Evolutionary conservation across 92 coral and sea anemone species (phyloP).

Genomic region (Chrysogorgia sp.): DNA sequence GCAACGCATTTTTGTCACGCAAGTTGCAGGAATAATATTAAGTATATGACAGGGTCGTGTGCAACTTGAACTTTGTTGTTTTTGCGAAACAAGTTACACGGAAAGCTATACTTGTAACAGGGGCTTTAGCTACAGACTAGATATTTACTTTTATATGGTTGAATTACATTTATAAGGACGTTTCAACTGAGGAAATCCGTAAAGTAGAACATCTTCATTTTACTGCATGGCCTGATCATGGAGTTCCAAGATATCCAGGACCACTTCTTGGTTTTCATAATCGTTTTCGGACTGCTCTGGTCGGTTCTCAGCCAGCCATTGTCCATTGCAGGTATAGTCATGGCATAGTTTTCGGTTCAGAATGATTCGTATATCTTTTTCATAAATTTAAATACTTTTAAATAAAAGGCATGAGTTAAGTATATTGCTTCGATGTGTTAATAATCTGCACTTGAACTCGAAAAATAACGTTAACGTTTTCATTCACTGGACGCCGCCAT

Average conservation of each 20-base stretch:
- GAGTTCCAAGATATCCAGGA: constrained; percentile 72
- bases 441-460: too few relatives aligned
- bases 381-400: too few relatives aligned
- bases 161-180: constrained; percentile 34
- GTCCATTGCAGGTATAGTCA: constrained; percentile 79
- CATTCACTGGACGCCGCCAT: too few relatives aligned
- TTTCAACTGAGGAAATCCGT: constrained; percentile 39
- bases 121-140: background rate
- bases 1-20: too few relatives aligned
- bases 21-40: too few relatives aligned
- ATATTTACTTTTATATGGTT: background rate
- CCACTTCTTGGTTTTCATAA: constrained; percentile 69
- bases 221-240: constrained; percentile 83
- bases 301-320: constrained; percentile 56
- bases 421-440: too few relatives aligned
- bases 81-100: too few relatives aligned
- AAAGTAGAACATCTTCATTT: constrained; percentile 62
- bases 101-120: background rate
- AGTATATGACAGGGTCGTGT: too few relatives aligned
- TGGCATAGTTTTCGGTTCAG: background rate
- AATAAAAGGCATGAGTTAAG: too few relatives aligned
- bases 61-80: background rate
- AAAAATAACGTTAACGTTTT: too few relatives aligned
- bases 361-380: too few relatives aligned
- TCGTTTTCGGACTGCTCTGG: constrained; percentile 47